A percentile compares a stretch with the other conserved stretches of the same genome.
Evolutionary conservation across 2,888 invertebrate genomes (phyloP).

Genomic region (Epirrita christyi): DNA sequence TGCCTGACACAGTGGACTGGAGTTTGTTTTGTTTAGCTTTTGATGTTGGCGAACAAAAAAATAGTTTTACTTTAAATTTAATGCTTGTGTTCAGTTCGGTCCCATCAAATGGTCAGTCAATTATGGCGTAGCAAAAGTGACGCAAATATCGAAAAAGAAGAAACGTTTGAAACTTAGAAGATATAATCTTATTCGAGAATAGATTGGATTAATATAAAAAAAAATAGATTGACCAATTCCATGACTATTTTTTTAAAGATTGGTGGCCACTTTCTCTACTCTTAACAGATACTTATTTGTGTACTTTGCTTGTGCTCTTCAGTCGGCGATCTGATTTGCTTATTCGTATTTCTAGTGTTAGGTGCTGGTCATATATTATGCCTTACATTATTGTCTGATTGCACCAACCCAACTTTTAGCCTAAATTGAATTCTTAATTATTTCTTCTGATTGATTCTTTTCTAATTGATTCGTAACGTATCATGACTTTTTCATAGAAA

Average conservation of each 20-base stretch:
- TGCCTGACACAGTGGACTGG: not conserved
- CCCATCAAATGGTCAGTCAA: slow-evolving; percentile 24
- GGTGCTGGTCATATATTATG: slow-evolving; percentile 12
- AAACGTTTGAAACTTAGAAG: no score
- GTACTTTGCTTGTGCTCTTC: slow-evolving; percentile 16
- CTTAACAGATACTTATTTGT: no score
- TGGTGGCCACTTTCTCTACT: no score
- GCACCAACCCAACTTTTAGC: slow-evolving; percentile 5
- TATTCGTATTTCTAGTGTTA: slow-evolving; percentile 37
- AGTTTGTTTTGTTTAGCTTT: slow-evolving; percentile 5
- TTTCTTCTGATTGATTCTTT: no score
- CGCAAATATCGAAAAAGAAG: no score
- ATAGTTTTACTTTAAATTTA: not conserved
- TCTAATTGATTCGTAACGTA: not conserved
- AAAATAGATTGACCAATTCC: no score
- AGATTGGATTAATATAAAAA: no score
- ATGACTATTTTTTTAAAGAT: no score
- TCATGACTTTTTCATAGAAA: not conserved
- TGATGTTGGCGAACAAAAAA: not conserved
- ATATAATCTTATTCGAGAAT: no score
- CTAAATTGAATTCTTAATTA: no score
- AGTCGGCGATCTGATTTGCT: slow-evolving; percentile 54
- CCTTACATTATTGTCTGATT: not conserved
- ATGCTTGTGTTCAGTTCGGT: slow-evolving; percentile 17
- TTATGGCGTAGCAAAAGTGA: slow-evolving; percentile 4